These are phyloP conservation scores for Hippocampus mohnikei DNA, from an alignment of 2,113 vertebrate species.

Conservation along the genomic window DNA sequence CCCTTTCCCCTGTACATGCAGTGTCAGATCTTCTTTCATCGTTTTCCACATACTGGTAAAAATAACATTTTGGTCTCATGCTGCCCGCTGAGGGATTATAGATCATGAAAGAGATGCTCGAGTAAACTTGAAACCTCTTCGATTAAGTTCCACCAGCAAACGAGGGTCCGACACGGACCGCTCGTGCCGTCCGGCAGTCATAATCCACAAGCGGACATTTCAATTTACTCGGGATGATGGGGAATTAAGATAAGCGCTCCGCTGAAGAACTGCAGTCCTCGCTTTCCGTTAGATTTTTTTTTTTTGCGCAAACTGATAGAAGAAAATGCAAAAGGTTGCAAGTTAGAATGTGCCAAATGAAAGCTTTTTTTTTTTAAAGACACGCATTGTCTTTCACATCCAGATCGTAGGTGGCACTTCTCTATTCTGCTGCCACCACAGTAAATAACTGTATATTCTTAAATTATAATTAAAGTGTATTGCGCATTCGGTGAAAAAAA, in stretches of 20 bases:
- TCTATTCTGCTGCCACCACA: too few species aligned
- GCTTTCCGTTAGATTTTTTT: neutral
- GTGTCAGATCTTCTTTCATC: neutral
- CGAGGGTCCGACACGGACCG: neutral
- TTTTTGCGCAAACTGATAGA: neutral
- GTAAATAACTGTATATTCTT: too few species aligned
- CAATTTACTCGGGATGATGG: conserved; percentile 8
- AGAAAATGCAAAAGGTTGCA: neutral
- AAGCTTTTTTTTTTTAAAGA: neutral
- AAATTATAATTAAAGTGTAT: too few species aligned
- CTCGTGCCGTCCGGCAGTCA: neutral
- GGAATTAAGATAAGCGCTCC: conserved; percentile 7
- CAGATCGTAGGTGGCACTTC: too few species aligned
- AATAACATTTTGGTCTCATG: neutral
- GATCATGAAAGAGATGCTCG: conserved; percentile 10
- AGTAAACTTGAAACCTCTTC: conserved; percentile 2
- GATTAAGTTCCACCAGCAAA: neutral
- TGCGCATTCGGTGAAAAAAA: too few species aligned
- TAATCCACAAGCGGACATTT: conserved; percentile 7
- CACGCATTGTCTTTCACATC: too few species aligned
- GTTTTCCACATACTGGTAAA: neutral
- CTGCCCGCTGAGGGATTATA: conserved; percentile 4
- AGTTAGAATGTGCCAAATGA: neutral
- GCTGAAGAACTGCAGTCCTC: neutral
- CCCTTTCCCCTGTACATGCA: too few species aligned